phyloP scores from a whole-genome alignment of 2,113 vertebrate species.

The Centrocercus urophasianus region DNA sequence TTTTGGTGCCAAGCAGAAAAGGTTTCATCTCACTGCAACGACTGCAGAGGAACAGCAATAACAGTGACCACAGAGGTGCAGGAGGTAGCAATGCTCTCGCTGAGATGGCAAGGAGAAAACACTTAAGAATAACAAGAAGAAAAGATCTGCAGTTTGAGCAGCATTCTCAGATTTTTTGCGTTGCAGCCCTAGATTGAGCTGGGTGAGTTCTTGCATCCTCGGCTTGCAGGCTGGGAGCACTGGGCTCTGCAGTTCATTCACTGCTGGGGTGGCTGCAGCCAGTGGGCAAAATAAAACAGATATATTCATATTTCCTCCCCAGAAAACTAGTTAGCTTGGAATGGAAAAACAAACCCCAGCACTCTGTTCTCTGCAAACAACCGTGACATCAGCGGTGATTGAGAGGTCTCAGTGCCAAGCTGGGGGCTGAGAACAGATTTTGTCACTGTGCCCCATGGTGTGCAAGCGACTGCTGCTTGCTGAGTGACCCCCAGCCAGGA shows the following conservation, averaged over 20 bases:
- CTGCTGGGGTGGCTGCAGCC: fast-evolving
- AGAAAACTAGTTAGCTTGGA: background rate
- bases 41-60: fast-evolving
- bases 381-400: background rate
- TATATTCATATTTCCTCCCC: fast-evolving
- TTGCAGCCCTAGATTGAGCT: fast-evolving
- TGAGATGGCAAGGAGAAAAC: background rate
- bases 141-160: background rate
- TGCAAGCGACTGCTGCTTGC: background rate
- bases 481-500: background rate
- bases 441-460: background rate
- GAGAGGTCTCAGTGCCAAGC: background rate
- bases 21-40: background rate
- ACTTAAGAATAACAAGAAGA: too few species aligned
- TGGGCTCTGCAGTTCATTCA: background rate
- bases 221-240: background rate
- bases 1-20: background rate
- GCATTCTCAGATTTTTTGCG: background rate
- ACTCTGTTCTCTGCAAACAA: background rate
- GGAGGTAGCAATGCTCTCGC: background rate
- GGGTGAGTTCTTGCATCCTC: background rate
- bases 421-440: background rate
- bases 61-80: fast-evolving
- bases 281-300: background rate
- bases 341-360: background rate